Evolutionary conservation across 2,888 invertebrate genomes (phyloP), one percentile per base, ranked within the genome.

Genomic region (Lepidocyrtinus sp.): DNA sequence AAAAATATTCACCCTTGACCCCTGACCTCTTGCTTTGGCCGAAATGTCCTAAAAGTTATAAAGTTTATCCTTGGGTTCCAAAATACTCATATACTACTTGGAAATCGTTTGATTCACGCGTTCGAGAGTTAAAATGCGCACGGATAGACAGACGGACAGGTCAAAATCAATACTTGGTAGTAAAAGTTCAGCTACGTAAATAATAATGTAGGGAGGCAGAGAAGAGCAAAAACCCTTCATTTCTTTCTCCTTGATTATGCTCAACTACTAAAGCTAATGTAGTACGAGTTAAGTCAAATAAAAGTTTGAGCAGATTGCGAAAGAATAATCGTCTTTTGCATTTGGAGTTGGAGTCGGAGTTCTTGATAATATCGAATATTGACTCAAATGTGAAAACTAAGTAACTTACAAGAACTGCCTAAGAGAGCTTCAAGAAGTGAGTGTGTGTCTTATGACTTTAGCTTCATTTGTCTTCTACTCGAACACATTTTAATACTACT

Each of bases 281-380:
- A 21, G 59, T 59, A 59, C 15, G 3, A 9, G 21, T 3, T 3
- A 21, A 59, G 59, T 59, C 59, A 59, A 59, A 59, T 55, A 55
- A 55, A 55, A 55, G 55, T 55, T 55, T 36, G 36, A 36, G 36
- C 19, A 21, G n/a, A n/a, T n/a, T n/a, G n/a, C n/a, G n/a, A n/a
- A n/a, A n/a, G n/a, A n/a, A n/a, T 50, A 59, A 2, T 3, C 19
- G 21, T 21, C 22, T 59, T 59, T 59, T 59, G 36, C 5, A 36
- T 36, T 36, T 12, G 50, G 2, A 50, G 59, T 59, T 59, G 2
- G n/a, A 21, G 59, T n/a, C 22, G 59, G n/a, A 55, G 55, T n/a
- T n/a, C 55, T 55, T 19, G 9, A 59, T 59, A 59, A 59, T 59
- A 59, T 59, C 21, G 59, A 59, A 59, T 59, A 59, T 59, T 59